phyloP scores from a whole-genome alignment of 2,113 vertebrate species.

The Podocnemis expansa region DNA sequence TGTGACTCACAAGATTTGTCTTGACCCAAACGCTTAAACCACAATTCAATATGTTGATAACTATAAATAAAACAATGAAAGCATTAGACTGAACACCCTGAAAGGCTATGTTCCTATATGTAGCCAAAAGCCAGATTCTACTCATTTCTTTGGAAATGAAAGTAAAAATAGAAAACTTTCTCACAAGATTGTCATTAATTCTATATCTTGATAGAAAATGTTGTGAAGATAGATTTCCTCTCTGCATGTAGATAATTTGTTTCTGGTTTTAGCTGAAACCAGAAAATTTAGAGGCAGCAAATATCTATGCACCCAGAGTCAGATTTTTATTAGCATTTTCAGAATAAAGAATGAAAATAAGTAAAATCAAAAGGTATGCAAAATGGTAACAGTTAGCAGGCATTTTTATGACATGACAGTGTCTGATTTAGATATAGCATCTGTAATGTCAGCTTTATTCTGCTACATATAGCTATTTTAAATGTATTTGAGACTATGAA shows the following conservation, averaged over 20 bases:
- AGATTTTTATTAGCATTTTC: background rate
- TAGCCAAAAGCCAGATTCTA: background rate
- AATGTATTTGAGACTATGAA: background rate
- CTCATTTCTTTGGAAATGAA: background rate
- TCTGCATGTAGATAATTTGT: background rate
- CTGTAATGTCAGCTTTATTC: background rate
- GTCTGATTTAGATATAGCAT: fast-evolving
- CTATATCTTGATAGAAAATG: background rate
- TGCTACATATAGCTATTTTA: background rate
- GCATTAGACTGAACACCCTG: background rate
- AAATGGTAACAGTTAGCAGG: background rate
- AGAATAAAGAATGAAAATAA: background rate
- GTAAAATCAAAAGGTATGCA: background rate
- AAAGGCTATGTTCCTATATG: background rate
- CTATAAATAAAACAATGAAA: background rate
- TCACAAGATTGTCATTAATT: background rate
- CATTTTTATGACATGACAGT: background rate
- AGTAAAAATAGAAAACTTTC: background rate
- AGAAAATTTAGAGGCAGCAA: background rate
- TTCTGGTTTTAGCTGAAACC: background rate
- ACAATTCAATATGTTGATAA: background rate
- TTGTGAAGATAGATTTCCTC: background rate
- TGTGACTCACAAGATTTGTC: background rate
- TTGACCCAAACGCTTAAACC: background rate
- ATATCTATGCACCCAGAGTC: no score